Evolutionary conservation across 2,113 vertebrate species (phyloP).

Genomic region (Chloroceryle aenea): DNA sequence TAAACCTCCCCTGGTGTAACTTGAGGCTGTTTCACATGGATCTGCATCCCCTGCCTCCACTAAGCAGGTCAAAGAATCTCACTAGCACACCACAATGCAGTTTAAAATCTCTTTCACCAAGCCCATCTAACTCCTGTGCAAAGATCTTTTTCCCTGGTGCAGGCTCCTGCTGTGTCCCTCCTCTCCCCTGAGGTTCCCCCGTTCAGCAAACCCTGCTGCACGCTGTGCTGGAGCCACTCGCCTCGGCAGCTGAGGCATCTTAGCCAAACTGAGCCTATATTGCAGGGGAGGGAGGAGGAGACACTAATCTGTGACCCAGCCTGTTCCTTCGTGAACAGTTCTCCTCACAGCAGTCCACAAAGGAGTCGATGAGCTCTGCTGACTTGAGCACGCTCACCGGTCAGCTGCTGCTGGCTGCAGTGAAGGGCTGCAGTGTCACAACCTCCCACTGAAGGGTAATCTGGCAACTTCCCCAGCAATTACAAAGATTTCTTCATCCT

Average conservation of each 20-base stretch:
- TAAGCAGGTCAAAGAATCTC: neutral
- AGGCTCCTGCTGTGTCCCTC: neutral
- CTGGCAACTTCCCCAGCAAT: conserved; percentile 4
- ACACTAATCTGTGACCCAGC: neutral
- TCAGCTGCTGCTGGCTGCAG: neutral
- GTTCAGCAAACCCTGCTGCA: neutral
- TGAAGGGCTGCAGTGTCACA: neutral
- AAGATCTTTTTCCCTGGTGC: neutral
- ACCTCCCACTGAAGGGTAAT: neutral
- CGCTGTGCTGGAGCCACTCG: neutral
- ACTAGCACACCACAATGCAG: neutral
- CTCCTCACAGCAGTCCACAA: neutral
- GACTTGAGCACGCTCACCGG: neutral
- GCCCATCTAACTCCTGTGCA: neutral
- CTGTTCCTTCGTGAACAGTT: neutral
- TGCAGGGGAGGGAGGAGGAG: neutral
- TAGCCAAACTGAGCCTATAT: fast-evolving
- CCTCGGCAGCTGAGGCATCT: neutral
- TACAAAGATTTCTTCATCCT: neutral
- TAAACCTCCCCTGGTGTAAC: neutral
- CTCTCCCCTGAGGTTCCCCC: neutral
- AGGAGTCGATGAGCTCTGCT: neutral
- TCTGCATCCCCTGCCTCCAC: neutral
- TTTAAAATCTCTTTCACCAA: neutral
- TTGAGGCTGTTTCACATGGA: neutral